phyloP scores from a whole-genome alignment of 2,888 invertebrate species.

The Lithophane ornitopus region DNA sequence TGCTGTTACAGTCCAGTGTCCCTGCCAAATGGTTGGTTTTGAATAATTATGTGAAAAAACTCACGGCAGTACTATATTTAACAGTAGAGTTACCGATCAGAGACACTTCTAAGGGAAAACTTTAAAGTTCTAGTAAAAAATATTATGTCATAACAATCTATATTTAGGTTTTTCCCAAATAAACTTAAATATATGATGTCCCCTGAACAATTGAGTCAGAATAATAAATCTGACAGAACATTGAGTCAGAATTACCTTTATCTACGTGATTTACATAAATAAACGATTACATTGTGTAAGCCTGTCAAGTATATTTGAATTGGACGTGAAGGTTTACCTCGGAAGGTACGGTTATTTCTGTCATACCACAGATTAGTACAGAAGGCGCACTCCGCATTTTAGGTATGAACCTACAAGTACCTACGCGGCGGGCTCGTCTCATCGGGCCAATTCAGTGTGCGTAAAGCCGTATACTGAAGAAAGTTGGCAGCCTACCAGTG shows the following conservation, averaged over 20 bases:
- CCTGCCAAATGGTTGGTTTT: too few species aligned
- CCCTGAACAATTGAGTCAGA: background rate
- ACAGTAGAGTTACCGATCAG: too few species aligned
- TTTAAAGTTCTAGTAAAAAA: too few species aligned
- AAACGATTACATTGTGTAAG: slow-evolving; percentile 28
- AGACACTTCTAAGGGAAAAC: too few species aligned
- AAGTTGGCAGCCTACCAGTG: too few species aligned
- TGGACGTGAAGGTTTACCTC: slow-evolving; percentile 1
- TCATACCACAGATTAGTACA: too few species aligned
- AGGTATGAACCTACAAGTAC: background rate
- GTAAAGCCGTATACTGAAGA: too few species aligned
- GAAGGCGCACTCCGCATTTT: background rate
- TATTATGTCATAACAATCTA: too few species aligned
- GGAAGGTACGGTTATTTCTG: background rate
- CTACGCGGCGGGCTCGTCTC: background rate
- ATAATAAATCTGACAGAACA: slow-evolving; percentile 28
- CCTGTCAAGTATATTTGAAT: slow-evolving; percentile 36
- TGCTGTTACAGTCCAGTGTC: too few species aligned
- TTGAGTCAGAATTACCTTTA: slow-evolving; percentile 24
- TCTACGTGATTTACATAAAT: slow-evolving; percentile 41
- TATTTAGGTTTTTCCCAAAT: too few species aligned
- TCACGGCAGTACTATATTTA: too few species aligned
- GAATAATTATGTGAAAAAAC: too few species aligned
- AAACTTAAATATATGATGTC: slow-evolving; percentile 1
- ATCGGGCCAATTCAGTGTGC: background rate